A percentile compares a stretch with the other conserved stretches of the same genome.
Evolutionary conservation across 1,140 invertebrate genomes (phyloP).

Genomic region (Mylabris phalerata): DNA sequence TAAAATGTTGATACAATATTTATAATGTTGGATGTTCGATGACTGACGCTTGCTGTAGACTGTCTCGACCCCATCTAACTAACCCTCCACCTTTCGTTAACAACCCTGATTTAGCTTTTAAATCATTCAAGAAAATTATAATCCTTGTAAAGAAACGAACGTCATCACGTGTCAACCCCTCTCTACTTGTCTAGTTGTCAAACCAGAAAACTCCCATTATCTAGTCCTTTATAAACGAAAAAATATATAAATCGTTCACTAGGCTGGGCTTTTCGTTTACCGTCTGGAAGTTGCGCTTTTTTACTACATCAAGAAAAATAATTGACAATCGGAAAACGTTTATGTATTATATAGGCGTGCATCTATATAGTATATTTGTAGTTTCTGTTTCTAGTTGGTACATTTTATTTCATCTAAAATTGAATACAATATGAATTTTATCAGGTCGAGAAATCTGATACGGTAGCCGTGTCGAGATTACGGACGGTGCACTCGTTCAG

Average conservation of each 20-base stretch:
- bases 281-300: conserved; percentile 2
- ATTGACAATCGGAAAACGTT: conserved; percentile 15
- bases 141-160: background rate
- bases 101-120: background rate
- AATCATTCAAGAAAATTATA: conserved; percentile 4
- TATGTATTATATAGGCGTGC: background rate
- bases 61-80: background rate
- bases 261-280: background rate
- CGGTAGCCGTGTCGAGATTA: conserved; percentile 5
- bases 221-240: conserved; percentile 6
- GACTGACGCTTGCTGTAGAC: background rate
- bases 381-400: background rate
- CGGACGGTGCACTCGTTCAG: conserved; percentile 8
- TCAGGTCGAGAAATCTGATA: conserved; percentile 12
- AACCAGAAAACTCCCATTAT: background rate
- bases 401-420: conserved; percentile 4
- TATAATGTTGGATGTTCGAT: background rate
- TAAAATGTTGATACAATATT: conserved; percentile 12
- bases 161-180: conserved; percentile 11
- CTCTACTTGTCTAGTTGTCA: background rate
- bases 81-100: background rate
- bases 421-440: conserved; percentile 18
- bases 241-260: conserved; percentile 14
- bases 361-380: background rate
- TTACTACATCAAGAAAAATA: conserved; percentile 2